Evolutionary conservation across 2,113 vertebrate genomes (phyloP).

Genomic region (Calidris pygmaea): DNA sequence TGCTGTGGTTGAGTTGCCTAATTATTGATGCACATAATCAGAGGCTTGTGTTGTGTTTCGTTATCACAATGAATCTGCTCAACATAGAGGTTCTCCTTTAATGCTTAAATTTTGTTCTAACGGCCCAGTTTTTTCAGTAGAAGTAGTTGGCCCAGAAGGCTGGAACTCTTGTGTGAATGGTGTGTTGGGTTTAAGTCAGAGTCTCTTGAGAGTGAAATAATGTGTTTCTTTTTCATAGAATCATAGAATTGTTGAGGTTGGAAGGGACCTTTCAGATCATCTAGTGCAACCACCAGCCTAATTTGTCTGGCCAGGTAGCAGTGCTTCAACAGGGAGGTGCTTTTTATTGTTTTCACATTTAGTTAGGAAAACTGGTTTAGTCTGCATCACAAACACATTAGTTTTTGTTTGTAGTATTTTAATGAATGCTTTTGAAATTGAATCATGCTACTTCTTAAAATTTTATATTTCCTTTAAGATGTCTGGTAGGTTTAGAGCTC

Average conservation of each 20-base stretch:
- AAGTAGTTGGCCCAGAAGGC: background rate
- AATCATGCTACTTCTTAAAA: background rate
- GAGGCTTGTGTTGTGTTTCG: background rate
- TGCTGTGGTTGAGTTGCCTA: rapidly evolving
- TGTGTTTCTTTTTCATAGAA: background rate
- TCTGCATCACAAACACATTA: rapidly evolving
- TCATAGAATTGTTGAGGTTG: too few relatives aligned
- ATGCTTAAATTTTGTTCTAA: rapidly evolving
- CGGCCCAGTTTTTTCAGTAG: rapidly evolving
- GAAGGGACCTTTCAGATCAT: too few relatives aligned
- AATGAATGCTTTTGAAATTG: background rate
- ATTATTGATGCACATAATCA: rapidly evolving
- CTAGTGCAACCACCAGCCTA: too few relatives aligned
- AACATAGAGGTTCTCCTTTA: background rate
- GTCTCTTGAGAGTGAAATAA: background rate
- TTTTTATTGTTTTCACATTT: background rate
- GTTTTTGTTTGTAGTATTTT: background rate
- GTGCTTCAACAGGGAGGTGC: background rate
- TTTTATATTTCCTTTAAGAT: background rate
- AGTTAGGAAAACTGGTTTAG: background rate
- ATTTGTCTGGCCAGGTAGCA: background rate
- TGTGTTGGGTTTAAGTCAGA: background rate
- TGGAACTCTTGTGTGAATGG: background rate
- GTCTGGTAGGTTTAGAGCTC: background rate
- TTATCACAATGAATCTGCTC: rapidly evolving